Conservation (phyloP, 1,140 invertebrate genomes). For the Planococcus citri region DNA sequence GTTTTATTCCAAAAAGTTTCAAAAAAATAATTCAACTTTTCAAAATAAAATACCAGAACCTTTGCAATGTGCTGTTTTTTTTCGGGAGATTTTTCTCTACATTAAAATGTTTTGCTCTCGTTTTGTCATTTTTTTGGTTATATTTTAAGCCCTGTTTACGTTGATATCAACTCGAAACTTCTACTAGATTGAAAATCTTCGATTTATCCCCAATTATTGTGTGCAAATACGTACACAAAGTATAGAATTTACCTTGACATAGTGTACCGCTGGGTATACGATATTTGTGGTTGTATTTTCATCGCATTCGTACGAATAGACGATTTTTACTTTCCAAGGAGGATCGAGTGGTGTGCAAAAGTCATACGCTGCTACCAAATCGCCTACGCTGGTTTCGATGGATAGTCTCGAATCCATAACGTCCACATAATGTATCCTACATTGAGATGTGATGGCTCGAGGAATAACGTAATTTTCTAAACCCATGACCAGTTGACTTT, state of each 20-base stretch:
- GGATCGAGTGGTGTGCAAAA: conserved; percentile 54
- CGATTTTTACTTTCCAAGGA: conserved; percentile 58
- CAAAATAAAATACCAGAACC: too few species aligned
- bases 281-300: conserved; percentile 22
- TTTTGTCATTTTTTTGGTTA: background rate
- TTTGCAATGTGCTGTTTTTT: too few species aligned
- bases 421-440: conserved; percentile 58
- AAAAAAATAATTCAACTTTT: too few species aligned
- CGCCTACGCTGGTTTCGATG: conserved; percentile 61
- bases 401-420: conserved; percentile 63
- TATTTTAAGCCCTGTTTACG: background rate
- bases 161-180: too few species aligned
- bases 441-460: conserved; percentile 31
- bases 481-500: conserved; percentile 53
- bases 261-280: conserved; percentile 25
- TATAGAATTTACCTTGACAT: conserved; percentile 25
- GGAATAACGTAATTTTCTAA: conserved; percentile 26
- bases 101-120: too few species aligned
- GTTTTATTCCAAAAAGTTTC: too few species aligned
- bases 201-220: too few species aligned
- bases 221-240: too few species aligned
- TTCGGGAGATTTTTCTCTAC: too few species aligned
- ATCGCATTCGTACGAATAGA: conserved; percentile 26
- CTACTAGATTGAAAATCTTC: too few species aligned
- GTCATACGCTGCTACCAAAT: conserved; percentile 63